Conservation (phyloP, 1,140 invertebrate genomes). For the Amphibalanus amphitrite region DNA sequence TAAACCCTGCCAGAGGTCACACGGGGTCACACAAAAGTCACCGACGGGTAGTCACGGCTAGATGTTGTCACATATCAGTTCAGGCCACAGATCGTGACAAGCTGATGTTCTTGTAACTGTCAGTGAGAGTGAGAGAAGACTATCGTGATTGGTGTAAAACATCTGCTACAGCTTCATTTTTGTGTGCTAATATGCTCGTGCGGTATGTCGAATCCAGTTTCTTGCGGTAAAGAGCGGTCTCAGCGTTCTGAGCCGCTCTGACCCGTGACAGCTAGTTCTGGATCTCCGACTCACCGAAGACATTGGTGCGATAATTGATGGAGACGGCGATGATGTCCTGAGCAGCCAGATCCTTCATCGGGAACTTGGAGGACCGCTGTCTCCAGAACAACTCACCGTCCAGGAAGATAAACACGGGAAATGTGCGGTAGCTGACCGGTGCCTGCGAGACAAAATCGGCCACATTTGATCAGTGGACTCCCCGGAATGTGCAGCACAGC, state of each 20-base stretch:
- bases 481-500: no score
- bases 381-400: slow-evolving; percentile 16
- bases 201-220: no score
- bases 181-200: no score
- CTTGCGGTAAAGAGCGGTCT: no score
- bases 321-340: slow-evolving; percentile 17
- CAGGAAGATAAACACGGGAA: slow-evolving; percentile 14
- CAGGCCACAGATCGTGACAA: neutral
- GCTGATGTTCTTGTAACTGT: neutral
- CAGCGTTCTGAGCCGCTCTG: no score
- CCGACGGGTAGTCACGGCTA: neutral
- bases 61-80: neutral
- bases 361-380: slow-evolving; percentile 13
- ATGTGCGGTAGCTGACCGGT: slow-evolving; percentile 5
- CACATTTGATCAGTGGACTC: no score
- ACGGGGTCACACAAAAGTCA: neutral
- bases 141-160: neutral
- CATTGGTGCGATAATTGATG: slow-evolving; percentile 17
- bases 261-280: no score
- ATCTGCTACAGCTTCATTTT: slow-evolving; percentile 1
- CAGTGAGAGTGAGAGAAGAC: neutral
- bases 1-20: slow-evolving; percentile 20
- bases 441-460: slow-evolving; percentile 4
- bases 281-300: slow-evolving; percentile 19
- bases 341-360: slow-evolving; percentile 16